These are phyloP conservation scores for Hippocampus guttulatus DNA, from an alignment of 2,113 vertebrate species.

Conservation along the genomic window DNA sequence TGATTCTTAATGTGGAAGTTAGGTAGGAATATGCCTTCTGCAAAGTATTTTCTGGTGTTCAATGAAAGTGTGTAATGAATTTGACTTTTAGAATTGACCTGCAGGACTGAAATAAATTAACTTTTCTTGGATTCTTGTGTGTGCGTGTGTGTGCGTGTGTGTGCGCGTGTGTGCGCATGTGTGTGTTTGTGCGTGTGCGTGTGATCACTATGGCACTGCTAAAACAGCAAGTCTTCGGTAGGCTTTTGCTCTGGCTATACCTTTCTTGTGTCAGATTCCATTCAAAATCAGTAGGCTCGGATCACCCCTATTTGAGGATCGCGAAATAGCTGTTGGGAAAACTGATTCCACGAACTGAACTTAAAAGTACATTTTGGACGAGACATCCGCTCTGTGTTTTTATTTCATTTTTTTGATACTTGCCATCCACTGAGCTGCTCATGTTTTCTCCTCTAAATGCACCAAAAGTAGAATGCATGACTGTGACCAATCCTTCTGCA, in stretches of 20 bases:
- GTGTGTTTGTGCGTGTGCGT: background rate
- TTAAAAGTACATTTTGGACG: constrained; percentile 10
- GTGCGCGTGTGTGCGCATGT: no score
- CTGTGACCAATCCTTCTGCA: constrained; percentile 62
- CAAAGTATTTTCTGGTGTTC: no score
- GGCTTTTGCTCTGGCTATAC: background rate
- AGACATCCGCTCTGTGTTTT: constrained; percentile 6
- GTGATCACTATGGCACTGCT: background rate
- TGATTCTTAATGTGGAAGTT: no score
- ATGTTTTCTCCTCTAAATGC: constrained; percentile 38
- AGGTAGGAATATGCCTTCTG: no score
- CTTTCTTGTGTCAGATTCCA: background rate
- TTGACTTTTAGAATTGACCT: no score
- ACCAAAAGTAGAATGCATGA: constrained; percentile 57
- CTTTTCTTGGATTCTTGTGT: no score
- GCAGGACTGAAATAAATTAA: no score
- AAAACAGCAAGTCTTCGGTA: background rate
- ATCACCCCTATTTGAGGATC: background rate
- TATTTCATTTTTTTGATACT: background rate
- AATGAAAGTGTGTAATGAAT: no score
- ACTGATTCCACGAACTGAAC: background rate
- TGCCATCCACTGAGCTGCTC: constrained; percentile 25
- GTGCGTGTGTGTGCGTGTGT: no score
- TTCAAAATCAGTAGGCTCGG: background rate
- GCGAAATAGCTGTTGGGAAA: background rate